A percentile compares a stretch with the other conserved stretches of the same genome.
phyloP scores from a whole-genome alignment of 2,113 vertebrate genomes.

The Phrynosoma platyrhinos region DNA sequence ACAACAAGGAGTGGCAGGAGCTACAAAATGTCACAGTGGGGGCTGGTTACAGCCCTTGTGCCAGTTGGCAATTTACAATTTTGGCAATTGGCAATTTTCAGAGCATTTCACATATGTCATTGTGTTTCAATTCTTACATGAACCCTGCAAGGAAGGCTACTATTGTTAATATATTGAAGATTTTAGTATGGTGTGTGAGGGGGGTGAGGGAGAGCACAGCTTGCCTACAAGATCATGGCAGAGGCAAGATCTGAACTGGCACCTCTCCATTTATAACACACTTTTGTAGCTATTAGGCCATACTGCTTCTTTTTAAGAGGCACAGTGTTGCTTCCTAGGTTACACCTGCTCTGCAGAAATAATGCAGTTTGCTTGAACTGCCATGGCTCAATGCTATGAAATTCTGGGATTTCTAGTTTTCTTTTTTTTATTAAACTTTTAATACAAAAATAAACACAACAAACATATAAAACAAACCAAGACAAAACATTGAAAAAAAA shows the following conservation, averaged over 20 bases:
- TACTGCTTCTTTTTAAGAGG: neutral
- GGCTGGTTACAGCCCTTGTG: neutral
- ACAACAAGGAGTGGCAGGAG: too few relatives aligned
- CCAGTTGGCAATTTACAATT: neutral
- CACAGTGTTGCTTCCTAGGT: neutral
- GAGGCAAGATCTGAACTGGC: neutral
- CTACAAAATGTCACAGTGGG: neutral
- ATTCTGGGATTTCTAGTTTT: too few relatives aligned
- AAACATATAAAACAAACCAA: too few relatives aligned
- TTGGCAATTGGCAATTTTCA: neutral
- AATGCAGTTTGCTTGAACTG: too few relatives aligned
- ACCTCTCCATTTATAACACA: neutral
- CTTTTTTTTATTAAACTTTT: too few relatives aligned
- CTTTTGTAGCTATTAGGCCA: neutral
- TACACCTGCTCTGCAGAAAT: too few relatives aligned
- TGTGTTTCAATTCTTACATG: neutral
- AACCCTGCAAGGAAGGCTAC: neutral
- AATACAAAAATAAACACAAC: too few relatives aligned
- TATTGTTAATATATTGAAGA: too few relatives aligned
- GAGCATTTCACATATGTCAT: neutral
- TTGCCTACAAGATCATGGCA: neutral
- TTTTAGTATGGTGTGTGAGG: neutral
- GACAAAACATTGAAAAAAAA: too few relatives aligned
- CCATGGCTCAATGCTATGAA: too few relatives aligned
- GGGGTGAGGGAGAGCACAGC: too few relatives aligned